These are phyloP conservation scores for Cosmia pyralina DNA, from an alignment of 2,888 invertebrate genomes.

Conservation along the genomic window DNA sequence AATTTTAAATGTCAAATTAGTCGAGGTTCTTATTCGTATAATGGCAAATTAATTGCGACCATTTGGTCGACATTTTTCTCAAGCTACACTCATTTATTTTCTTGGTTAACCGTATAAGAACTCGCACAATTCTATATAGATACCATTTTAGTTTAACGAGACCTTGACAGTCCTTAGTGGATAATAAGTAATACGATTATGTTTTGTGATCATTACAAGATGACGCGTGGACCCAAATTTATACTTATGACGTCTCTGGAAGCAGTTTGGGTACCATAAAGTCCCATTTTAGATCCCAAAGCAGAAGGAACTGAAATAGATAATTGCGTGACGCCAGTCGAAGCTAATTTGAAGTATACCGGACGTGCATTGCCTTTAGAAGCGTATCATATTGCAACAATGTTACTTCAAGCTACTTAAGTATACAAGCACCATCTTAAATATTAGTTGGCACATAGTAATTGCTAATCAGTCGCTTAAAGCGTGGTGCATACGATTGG, in stretches of 20 bases:
- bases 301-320: constrained; percentile 60
- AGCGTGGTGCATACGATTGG: constrained; percentile 42
- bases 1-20: not conserved
- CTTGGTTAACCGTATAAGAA: constrained; percentile 74
- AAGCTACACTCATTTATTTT: constrained; percentile 65
- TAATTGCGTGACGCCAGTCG: constrained; percentile 65
- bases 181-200: constrained; percentile 78
- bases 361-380: constrained; percentile 43
- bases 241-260: constrained; percentile 81
- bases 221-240: constrained; percentile 84
- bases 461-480: constrained; percentile 52
- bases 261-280: constrained; percentile 70
- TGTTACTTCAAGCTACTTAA: constrained; percentile 28
- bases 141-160: constrained; percentile 75
- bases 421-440: constrained; percentile 33
- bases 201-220: constrained; percentile 75
- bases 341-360: constrained; percentile 60
- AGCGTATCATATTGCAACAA: constrained; percentile 50
- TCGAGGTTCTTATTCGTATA: constrained; percentile 44
- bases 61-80: constrained; percentile 64
- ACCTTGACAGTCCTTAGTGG: constrained; percentile 81
- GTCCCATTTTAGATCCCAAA: constrained; percentile 65
- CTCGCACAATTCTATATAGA: constrained; percentile 62
- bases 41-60: constrained; percentile 60
- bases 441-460: constrained; percentile 46